Evolutionary conservation across 1,140 invertebrate genomes (phyloP), one percentile per base, ranked within the genome.

Genomic region (Drosophila murphyi): DNA sequence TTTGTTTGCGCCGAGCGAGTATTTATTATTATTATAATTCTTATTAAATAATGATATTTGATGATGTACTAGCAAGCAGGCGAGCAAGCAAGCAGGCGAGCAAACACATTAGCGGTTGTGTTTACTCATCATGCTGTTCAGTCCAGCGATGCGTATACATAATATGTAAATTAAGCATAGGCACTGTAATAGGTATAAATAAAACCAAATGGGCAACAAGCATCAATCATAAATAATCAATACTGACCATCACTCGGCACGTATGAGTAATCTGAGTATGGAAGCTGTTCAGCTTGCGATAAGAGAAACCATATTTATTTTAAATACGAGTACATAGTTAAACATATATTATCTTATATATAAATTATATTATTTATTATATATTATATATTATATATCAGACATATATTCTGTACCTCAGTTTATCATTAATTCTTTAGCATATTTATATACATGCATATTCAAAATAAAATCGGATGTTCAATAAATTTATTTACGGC

Each of bases 21-120:
- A 76, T 82, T 78, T 67, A 78, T 71, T 72, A 68, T 55, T 72
- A 48, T 73, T 73, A 78, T 71, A 68, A 68, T 55, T 72, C 41
- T 73, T 73, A 78, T 79, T 79, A 67, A 82, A 76, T 87, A 82
- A 88, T 79, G 57, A 43, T 29, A 50, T 71, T 76, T 87, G 56
- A 72, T 75, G 76, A 76, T 67, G 70, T 67, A 60, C 63, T 35
- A 10, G 20, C 20, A 20, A 20, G 20, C 20, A 20, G 20, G 20
- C 20, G 10, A 3, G 35, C 35, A 32, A 37, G 20, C 20, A 20
- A 20, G 20, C 20, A 20, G 20, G 20, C 20, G 10, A 3, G 35
- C 35, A 32, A 37, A 39, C 39, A 39, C 35, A 70, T 65, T 73
- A 73, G 64, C 43, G 64, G 48, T 60, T 39, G 59, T 78, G 70